Conservation (phyloP, 2,797 vertebrate species). For the Nannoperca obscura region DNA sequence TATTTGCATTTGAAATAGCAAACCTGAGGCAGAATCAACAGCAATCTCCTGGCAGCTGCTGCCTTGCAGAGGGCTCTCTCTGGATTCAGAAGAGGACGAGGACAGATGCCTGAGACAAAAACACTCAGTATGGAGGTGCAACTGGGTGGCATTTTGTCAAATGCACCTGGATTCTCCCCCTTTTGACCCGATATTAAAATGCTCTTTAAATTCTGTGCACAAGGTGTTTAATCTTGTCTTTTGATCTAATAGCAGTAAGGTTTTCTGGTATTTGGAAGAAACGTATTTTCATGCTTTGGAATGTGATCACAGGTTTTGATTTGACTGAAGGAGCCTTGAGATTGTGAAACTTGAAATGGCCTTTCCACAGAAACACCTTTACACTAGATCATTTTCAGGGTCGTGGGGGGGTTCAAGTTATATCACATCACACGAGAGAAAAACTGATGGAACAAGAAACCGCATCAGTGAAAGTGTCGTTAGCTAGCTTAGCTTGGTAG, state of each 20-base stretch:
- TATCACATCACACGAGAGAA: neutral
- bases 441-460: slow-evolving; percentile 4
- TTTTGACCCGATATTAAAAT: slow-evolving; percentile 1
- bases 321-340: slow-evolving; percentile 23
- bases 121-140: slow-evolving; percentile 4
- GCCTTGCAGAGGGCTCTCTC: slow-evolving; percentile 22
- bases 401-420: neutral
- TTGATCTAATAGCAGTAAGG: neutral
- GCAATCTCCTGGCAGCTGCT: slow-evolving; percentile 51
- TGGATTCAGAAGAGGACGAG: slow-evolving; percentile 22
- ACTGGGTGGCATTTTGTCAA: slow-evolving; percentile 6
- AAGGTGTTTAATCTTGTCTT: neutral
- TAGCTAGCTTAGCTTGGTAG: neutral
- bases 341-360: slow-evolving; percentile 1
- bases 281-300: slow-evolving; percentile 17
- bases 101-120: slow-evolving; percentile 30
- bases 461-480: neutral
- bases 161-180: slow-evolving; percentile 12
- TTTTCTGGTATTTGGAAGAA: slow-evolving; percentile 19
- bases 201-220: neutral
- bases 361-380: neutral
- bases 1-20: slow-evolving; percentile 39
- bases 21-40: slow-evolving; percentile 43
- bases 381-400: neutral
- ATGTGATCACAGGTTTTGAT: slow-evolving; percentile 1